These are phyloP conservation scores for Patiria pectinifera DNA, from an alignment of 53 echinoderm and acorn worm species.

Conservation along the genomic window DNA sequence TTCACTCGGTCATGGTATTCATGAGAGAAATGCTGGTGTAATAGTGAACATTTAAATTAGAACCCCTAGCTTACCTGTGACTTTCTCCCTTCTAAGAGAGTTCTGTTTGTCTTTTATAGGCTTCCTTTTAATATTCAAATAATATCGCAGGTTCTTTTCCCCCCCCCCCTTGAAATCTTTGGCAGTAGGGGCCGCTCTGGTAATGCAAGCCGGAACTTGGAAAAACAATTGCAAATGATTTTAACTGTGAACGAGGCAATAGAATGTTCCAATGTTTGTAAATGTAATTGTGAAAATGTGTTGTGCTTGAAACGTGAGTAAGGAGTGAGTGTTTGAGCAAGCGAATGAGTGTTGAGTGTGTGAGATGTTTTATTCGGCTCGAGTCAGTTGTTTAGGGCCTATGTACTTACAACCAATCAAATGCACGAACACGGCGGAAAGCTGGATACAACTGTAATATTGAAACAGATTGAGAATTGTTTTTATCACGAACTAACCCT, in stretches of 20 bases:
- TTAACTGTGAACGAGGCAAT: constrained; percentile 62
- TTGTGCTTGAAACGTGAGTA: background rate
- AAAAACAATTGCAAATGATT: constrained; percentile 41
- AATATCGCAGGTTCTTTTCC: background rate
- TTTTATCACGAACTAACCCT: background rate
- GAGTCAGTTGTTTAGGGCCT: background rate
- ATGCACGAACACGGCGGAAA: background rate
- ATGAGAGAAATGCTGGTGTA: constrained; percentile 26
- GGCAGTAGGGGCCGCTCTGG: background rate
- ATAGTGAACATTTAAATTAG: background rate
- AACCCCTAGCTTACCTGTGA: background rate
- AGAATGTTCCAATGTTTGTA: constrained; percentile 41
- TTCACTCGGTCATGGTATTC: constrained; percentile 13
- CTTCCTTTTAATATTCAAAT: background rate
- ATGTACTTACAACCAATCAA: constrained; percentile 15
- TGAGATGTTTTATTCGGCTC: background rate
- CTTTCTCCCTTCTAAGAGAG: background rate
- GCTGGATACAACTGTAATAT: background rate
- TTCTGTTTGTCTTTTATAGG: background rate
- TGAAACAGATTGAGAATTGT: background rate
- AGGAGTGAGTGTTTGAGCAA: background rate
- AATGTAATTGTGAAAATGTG: background rate
- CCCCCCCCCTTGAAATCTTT: background rate
- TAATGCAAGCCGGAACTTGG: constrained; percentile 12
- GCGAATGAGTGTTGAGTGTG: constrained; percentile 16